Conservation (phyloP, 2,113 vertebrate genomes). For the Polypterus senegalus region DNA sequence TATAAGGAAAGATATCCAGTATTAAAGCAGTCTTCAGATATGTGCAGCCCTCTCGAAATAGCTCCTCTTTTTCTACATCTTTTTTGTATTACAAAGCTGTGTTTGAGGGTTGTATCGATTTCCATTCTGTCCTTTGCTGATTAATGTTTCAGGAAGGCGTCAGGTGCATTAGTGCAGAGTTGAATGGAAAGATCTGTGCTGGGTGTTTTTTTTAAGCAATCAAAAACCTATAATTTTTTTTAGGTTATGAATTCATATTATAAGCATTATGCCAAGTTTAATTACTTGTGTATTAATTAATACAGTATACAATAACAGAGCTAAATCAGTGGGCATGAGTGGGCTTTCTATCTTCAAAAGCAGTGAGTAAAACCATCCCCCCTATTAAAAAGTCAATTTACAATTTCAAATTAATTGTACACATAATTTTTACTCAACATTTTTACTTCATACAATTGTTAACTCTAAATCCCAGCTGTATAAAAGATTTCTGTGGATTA, state of each 20-base stretch:
- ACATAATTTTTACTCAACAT: no score
- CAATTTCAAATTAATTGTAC: no score
- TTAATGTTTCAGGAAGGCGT: conserved; percentile 40
- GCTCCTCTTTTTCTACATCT: conserved; percentile 17
- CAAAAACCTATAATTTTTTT: conserved; percentile 20
- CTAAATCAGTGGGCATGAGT: no score
- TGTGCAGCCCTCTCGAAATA: conserved; percentile 15
- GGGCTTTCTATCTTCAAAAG: no score
- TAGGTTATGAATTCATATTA: conserved; percentile 11
- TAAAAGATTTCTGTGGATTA: no score
- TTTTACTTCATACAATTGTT: no score
- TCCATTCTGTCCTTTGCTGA: conserved; percentile 31
- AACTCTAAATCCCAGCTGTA: no score
- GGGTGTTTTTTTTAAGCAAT: conserved; percentile 18
- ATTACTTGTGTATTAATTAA: conserved; percentile 11
- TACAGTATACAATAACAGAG: conserved; percentile 9
- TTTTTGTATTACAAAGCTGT: conserved; percentile 23
- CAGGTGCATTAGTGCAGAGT: conserved; percentile 22
- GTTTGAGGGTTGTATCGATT: conserved; percentile 40
- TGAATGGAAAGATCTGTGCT: conserved; percentile 28
- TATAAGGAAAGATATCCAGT: conserved; percentile 9
- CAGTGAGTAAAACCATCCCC: no score
- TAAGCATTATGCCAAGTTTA: conserved; percentile 17
- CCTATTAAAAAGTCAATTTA: no score
- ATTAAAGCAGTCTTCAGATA: conserved; percentile 12